Conservation (phyloP, 2,888 invertebrate genomes). For the Pheosia gnoma region DNA sequence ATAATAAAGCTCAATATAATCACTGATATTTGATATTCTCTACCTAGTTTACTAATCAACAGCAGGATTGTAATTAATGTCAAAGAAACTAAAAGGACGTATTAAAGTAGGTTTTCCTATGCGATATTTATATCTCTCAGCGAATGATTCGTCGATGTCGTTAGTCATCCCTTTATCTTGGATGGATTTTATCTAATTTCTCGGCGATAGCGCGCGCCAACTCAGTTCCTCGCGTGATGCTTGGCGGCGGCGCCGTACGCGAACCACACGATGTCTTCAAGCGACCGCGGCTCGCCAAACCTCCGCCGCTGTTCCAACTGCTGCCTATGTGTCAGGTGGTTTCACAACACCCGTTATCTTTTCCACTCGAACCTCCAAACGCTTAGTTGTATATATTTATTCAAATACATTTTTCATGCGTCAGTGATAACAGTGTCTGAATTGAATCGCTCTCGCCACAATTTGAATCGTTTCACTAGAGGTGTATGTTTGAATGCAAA, state of each 20-base stretch:
- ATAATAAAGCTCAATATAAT: too few species aligned
- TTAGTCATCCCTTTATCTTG: constrained; percentile 71
- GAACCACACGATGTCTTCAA: constrained; percentile 41
- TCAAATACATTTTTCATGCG: background rate
- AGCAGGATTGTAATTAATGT: constrained; percentile 26
- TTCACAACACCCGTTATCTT: constrained; percentile 7
- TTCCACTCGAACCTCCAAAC: background rate
- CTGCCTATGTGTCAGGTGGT: constrained; percentile 48
- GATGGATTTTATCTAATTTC: constrained; percentile 57
- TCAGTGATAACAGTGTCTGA: background rate
- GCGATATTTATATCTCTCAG: constrained; percentile 40
- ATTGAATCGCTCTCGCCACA: background rate
- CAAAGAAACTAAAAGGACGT: constrained; percentile 13
- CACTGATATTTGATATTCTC: background rate
- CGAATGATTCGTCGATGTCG: constrained; percentile 45
- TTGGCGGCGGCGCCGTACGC: constrained; percentile 23
- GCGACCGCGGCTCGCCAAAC: constrained; percentile 34
- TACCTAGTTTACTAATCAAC: constrained; percentile 1
- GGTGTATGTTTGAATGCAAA: constrained; percentile 17
- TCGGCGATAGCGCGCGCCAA: constrained; percentile 44
- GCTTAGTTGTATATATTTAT: background rate
- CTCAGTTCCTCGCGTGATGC: constrained; percentile 41
- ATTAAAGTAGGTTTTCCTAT: constrained; percentile 28
- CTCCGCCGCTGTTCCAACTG: constrained; percentile 42
- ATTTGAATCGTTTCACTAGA: constrained; percentile 7